Conservation (phyloP, 2,113 vertebrate species). For the Orientallactaga bullata region DNA sequence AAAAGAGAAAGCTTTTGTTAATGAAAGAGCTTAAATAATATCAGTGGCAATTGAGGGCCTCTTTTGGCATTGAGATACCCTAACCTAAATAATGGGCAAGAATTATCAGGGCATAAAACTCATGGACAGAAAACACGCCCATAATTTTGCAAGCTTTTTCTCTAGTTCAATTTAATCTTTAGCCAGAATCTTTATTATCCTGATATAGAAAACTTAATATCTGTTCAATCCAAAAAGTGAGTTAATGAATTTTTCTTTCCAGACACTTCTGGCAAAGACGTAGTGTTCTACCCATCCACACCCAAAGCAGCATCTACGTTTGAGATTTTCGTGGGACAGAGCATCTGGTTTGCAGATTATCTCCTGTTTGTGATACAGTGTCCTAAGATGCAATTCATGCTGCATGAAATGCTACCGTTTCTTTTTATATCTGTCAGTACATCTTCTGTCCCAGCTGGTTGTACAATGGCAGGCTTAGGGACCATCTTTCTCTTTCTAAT, state of each 20-base stretch:
- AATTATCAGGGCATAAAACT: background rate
- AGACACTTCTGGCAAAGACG: background rate
- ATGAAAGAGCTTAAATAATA: background rate
- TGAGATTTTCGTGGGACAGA: background rate
- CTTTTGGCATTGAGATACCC: background rate
- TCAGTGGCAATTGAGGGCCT: background rate
- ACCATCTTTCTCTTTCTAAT: background rate
- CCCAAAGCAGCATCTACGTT: background rate
- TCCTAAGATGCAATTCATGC: background rate
- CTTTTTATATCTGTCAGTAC: background rate
- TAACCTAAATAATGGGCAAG: background rate
- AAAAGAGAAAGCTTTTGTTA: background rate
- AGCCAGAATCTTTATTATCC: background rate
- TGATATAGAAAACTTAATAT: background rate
- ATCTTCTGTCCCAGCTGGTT: background rate
- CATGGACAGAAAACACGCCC: background rate
- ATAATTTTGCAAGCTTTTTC: background rate
- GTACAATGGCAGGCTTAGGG: background rate
- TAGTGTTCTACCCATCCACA: background rate
- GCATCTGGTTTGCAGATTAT: background rate
- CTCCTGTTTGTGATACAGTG: background rate
- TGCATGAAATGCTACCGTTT: background rate
- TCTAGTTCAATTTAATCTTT: background rate
- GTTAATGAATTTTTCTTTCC: slow-evolving; percentile 8
- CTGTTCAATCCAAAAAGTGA: background rate